Evolutionary conservation across 2,888 invertebrate genomes (phyloP).

Genomic region (Agrochola litura): DNA sequence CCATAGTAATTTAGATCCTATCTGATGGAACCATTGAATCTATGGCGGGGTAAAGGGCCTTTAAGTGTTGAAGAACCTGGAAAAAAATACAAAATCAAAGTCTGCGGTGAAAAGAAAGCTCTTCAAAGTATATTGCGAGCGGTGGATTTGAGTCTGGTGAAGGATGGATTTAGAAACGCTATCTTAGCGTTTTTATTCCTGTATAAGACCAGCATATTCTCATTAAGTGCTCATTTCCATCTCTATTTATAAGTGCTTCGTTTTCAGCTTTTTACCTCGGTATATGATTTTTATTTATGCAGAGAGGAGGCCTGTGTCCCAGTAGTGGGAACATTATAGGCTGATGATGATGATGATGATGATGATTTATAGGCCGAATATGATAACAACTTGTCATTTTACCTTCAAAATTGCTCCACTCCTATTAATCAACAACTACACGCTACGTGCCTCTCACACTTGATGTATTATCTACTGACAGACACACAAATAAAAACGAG

Average conservation of each 20-base stretch:
- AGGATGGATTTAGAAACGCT: slow-evolving; percentile 48
- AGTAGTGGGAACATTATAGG: too few relatives aligned
- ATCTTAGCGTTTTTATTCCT: slow-evolving; percentile 39
- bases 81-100: slow-evolving; percentile 79
- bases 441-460: background rate
- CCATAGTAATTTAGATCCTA: slow-evolving; percentile 88
- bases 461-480: slow-evolving; percentile 33
- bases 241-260: background rate
- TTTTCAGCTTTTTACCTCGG: background rate
- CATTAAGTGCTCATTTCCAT: background rate
- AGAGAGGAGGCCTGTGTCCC: too few relatives aligned
- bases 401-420: background rate
- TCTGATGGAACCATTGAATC: slow-evolving; percentile 84
- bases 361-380: background rate
- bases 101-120: slow-evolving; percentile 72
- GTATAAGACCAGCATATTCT: background rate
- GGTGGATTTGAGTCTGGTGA: slow-evolving; percentile 59
- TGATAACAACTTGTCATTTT: background rate
- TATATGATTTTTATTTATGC: background rate
- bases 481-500: slow-evolving; percentile 58
- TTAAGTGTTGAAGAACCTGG: slow-evolving; percentile 81
- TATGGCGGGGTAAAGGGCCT: slow-evolving; percentile 77
- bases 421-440: slow-evolving; percentile 3
- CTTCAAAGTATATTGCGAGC: slow-evolving; percentile 69
- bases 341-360: too few relatives aligned